Base-by-base conservation (phyloP, 2,888 invertebrate species). In the Chaetogeoica ovagalla region DNA sequence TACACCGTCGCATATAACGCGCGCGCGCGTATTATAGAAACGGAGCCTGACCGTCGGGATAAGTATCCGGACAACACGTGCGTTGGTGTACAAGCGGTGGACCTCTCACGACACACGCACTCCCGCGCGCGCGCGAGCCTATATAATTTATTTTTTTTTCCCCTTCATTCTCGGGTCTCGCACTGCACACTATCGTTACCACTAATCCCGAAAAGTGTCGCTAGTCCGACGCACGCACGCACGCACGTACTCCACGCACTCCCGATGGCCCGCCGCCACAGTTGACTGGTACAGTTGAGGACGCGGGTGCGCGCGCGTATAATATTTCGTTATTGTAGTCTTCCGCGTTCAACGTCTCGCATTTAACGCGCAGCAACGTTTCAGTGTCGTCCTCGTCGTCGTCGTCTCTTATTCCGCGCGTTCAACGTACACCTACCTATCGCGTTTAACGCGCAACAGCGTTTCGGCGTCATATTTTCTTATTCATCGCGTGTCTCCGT, bases 121-220 rank as follows among this genome's bases (percentile, higher is more conserved):
- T 37, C 70, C 23, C 68, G 13, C 13, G 57, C 57, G 48, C 21
- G 15, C 43, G 21, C 15, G 6, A 1, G 11, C 48, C 3, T 48
- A 13, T 48, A 21, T 2, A 17, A 15, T 37, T 55, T 52, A 19
- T 68, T 48, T 65, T 30, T 70, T n/a, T 37, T 17, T 70, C 15
- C 15, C 37, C 70, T 37, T 8, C 37, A 7, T 55, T 69, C 13
- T 8, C 21, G 8, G 11, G 5, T 23, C 15, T 23, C 30, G 30
- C 30, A 30, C 30, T 30, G 30, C 30, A 30, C 30, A 30, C 43
- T 6, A 9, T 43, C 43, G 8, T 11, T 9, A 11, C 15, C 15
- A 60, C 17, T 1, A 39, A 39, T 59, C 59, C 70, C 70, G 70
- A 59, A 71, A 71, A 71, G 39, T 71, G 70, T 71, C 70, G 57